These are phyloP conservation scores for Sternarchorhynchus goeldii DNA, from an alignment of 2,797 vertebrate species.

Conservation along the genomic window DNA sequence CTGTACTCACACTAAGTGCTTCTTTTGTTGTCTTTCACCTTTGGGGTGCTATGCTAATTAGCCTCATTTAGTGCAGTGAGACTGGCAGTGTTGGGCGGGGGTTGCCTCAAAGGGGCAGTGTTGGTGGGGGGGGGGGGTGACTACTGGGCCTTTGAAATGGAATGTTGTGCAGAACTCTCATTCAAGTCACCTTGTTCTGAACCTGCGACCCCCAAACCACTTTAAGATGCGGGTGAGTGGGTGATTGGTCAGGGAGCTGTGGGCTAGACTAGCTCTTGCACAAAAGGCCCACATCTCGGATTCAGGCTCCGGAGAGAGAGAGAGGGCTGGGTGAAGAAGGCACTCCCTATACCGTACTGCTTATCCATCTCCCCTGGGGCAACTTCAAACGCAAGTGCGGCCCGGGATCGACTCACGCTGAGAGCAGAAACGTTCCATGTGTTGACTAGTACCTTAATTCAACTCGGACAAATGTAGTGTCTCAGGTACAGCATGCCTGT, in stretches of 20 bases:
- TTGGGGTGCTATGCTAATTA: slow-evolving; percentile 77
- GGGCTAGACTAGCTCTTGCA: slow-evolving; percentile 62
- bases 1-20: slow-evolving; percentile 58
- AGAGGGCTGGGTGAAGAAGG: slow-evolving; percentile 34
- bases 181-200: slow-evolving; percentile 78
- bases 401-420: slow-evolving; percentile 54
- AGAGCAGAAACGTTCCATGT: slow-evolving; percentile 65
- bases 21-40: slow-evolving; percentile 69
- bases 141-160: slow-evolving; percentile 72
- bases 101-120: not conserved
- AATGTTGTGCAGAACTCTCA: slow-evolving; percentile 70
- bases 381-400: slow-evolving; percentile 40
- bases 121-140: slow-evolving; percentile 59
- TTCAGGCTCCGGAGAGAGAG: slow-evolving; percentile 60
- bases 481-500: slow-evolving; percentile 57
- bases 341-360: slow-evolving; percentile 37
- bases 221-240: slow-evolving; percentile 73
- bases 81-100: slow-evolving; percentile 59
- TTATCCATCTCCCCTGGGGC: slow-evolving; percentile 61
- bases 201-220: slow-evolving; percentile 75
- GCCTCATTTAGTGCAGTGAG: slow-evolving; percentile 55
- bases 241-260: slow-evolving; percentile 73
- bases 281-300: slow-evolving; percentile 73
- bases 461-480: slow-evolving; percentile 70
- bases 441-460: slow-evolving; percentile 75